These are phyloP conservation scores for Alexandromys fortis DNA, from an alignment of 2,113 vertebrate genomes.

Conservation along the genomic window DNA sequence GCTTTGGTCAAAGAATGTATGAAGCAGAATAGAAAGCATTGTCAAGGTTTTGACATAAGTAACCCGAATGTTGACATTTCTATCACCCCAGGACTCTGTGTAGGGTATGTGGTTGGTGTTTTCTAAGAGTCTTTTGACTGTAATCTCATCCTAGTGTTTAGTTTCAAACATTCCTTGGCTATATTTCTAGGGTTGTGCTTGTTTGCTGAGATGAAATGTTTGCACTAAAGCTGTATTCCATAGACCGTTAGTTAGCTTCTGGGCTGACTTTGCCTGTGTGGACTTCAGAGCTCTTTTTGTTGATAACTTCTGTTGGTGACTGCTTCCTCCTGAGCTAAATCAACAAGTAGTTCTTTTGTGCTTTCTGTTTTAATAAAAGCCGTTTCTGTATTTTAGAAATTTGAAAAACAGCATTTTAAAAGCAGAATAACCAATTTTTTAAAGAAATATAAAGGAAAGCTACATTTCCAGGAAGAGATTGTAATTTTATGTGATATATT, in stretches of 20 bases:
- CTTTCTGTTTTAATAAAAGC: conserved; percentile 67
- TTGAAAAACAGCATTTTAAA: conserved; percentile 61
- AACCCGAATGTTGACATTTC: not conserved
- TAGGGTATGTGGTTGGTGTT: rapidly evolving
- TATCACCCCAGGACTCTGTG: rapidly evolving
- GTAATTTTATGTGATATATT: conserved; percentile 51
- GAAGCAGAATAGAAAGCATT: not conserved
- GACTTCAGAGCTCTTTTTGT: not conserved
- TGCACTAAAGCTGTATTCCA: not conserved
- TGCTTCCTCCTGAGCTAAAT: conserved; percentile 13
- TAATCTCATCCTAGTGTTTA: not conserved
- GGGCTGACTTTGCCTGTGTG: not conserved
- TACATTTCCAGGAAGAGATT: conserved; percentile 41
- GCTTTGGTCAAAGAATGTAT: not conserved
- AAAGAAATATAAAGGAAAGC: conserved; percentile 64
- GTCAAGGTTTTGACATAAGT: not conserved
- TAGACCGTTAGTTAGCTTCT: not conserved
- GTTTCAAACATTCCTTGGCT: not conserved
- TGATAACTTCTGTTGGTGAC: not conserved
- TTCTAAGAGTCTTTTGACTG: not conserved
- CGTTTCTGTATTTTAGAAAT: conserved; percentile 56
- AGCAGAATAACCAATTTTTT: conserved; percentile 45
- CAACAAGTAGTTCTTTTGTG: conserved; percentile 34
- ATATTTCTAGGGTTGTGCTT: not conserved
- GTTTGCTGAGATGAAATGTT: not conserved